phyloP scores from a whole-genome alignment of 2,113 vertebrate species.

The Hylia prasina region DNA sequence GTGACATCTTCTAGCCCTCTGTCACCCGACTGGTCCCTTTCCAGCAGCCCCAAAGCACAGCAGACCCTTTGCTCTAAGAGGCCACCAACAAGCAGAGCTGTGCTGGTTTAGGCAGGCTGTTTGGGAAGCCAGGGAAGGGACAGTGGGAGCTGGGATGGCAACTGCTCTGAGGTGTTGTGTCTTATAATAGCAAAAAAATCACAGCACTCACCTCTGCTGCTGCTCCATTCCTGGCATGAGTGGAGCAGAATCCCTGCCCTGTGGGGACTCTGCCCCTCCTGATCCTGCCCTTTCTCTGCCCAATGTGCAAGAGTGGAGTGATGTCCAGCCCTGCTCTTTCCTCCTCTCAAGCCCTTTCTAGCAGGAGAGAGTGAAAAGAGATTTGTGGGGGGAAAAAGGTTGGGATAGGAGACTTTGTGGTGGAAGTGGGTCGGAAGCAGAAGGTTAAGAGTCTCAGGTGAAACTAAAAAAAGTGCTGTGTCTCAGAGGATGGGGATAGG shows the following conservation, averaged over 20 bases:
- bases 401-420: background rate
- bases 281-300: background rate
- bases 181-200: background rate
- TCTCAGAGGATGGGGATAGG: background rate
- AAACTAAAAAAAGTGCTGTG: background rate
- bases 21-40: background rate
- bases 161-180: background rate
- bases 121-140: background rate
- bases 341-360: background rate
- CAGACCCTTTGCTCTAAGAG: background rate
- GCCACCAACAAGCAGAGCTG: background rate
- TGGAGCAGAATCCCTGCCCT: background rate
- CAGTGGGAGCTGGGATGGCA: fast-evolving
- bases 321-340: background rate
- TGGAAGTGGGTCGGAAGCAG: background rate
- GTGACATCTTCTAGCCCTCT: background rate
- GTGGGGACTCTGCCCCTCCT: background rate
- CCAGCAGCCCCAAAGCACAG: background rate
- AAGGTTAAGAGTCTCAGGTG: background rate
- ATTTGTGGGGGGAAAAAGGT: background rate
- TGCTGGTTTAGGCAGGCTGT: background rate
- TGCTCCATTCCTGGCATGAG: background rate
- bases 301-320: background rate
- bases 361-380: background rate
- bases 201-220: background rate